Evolutionary conservation across 2,797 vertebrate species (phyloP).

Genomic region (Loriculus beryllinus): DNA sequence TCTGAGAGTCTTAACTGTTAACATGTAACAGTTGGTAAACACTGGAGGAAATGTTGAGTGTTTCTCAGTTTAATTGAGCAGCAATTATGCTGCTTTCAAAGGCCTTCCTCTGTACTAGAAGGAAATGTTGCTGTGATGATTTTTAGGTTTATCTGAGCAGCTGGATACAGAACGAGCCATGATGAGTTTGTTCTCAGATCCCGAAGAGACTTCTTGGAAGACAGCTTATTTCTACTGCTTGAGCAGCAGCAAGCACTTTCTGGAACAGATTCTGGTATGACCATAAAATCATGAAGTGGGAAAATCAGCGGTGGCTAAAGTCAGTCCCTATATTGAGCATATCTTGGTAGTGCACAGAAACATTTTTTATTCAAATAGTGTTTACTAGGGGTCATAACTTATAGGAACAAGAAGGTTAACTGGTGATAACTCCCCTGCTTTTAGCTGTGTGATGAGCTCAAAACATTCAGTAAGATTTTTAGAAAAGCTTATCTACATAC

Average conservation of each 20-base stretch:
- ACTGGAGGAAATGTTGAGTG: neutral
- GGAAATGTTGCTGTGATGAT: neutral
- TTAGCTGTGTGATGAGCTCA: neutral
- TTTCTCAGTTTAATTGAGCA: neutral
- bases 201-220: constrained; percentile 85
- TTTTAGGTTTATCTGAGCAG: constrained; percentile 76
- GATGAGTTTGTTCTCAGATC: constrained; percentile 84
- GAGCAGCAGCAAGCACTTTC: constrained; percentile 91
- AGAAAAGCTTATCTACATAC: neutral
- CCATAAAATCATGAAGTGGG: neutral
- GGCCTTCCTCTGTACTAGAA: neutral
- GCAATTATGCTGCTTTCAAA: neutral
- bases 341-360: neutral
- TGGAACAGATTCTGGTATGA: constrained; percentile 91
- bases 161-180: constrained; percentile 83
- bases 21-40: neutral
- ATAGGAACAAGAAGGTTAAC: neutral
- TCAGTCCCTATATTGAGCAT: neutral
- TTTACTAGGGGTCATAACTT: neutral
- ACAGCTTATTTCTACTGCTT: constrained; percentile 91
- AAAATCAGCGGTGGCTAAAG: neutral
- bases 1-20: neutral
- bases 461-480: neutral
- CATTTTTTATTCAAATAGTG: neutral
- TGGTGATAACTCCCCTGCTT: neutral